A percentile compares a stretch with the other conserved stretches of the same genome.
These are phyloP conservation scores for Acanthopagrus latus DNA, from an alignment of 2,797 vertebrate species.

Conservation along the genomic window DNA sequence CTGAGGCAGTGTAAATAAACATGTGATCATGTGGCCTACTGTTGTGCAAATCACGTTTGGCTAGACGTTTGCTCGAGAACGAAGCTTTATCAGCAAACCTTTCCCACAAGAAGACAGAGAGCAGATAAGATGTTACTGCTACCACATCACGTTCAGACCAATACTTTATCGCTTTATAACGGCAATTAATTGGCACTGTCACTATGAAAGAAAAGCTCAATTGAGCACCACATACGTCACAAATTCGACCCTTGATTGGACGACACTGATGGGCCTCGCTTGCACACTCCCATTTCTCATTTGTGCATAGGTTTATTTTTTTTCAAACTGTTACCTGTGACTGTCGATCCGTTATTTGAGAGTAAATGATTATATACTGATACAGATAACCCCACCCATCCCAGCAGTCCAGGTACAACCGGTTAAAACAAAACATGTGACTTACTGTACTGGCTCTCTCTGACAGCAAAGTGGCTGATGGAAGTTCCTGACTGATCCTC, in stretches of 20 bases:
- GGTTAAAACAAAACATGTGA: constrained; percentile 2
- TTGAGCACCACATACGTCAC: too few species aligned
- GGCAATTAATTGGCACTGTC: not conserved
- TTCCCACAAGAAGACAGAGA: not conserved
- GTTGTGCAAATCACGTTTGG: not conserved
- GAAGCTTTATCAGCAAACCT: not conserved
- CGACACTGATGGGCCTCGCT: not conserved
- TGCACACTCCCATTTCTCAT: constrained; percentile 25
- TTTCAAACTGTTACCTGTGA: not conserved
- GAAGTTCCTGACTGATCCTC: constrained; percentile 79
- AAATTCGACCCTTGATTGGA: not conserved
- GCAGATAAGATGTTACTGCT: not conserved
- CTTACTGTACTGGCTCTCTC: constrained; percentile 87
- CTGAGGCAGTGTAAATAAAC: not conserved
- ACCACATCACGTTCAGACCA: not conserved
- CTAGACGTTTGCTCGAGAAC: not conserved
- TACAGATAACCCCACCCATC: not conserved
- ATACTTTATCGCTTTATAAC: not conserved
- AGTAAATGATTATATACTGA: not conserved
- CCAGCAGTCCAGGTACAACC: not conserved
- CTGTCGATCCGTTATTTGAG: not conserved
- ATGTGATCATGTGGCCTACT: constrained; percentile 3
- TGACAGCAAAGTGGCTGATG: constrained; percentile 90
- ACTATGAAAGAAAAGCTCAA: not conserved
- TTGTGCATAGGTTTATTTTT: constrained; percentile 17